phyloP scores from a whole-genome alignment of 1,140 invertebrate genomes.

The Asobara japonica region DNA sequence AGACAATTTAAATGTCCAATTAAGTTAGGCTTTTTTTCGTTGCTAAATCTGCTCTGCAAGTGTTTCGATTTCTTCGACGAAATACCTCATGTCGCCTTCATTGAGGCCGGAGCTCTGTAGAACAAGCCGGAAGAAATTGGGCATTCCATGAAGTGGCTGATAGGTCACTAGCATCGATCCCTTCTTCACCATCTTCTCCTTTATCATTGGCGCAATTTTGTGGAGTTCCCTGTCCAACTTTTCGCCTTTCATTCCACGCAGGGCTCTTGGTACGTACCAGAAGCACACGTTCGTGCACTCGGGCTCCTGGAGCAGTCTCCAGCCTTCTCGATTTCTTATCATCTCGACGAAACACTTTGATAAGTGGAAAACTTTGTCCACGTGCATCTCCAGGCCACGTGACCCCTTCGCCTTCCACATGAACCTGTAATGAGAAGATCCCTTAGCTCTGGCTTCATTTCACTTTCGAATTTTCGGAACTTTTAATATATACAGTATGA shows the following conservation, averaged over 20 bases:
- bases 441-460: too few species aligned
- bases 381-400: conserved; percentile 79
- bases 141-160: conserved; percentile 81
- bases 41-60: conserved; percentile 76
- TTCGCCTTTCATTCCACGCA: conserved; percentile 67
- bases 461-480: too few species aligned
- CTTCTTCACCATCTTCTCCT: conserved; percentile 93
- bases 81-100: conserved; percentile 83
- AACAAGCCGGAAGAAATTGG: conserved; percentile 95
- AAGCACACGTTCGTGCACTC: conserved; percentile 96
- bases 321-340: conserved; percentile 76
- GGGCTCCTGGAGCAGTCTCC: conserved; percentile 81
- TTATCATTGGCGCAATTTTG: conserved; percentile 89
- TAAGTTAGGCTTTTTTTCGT: too few species aligned
- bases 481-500: too few species aligned
- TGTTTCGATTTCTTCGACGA: conserved; percentile 86
- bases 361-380: conserved; percentile 82
- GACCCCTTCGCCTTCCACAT: conserved; percentile 98
- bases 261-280: conserved; percentile 89
- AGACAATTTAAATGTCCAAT: too few species aligned
- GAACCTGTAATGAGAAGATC: too few species aligned
- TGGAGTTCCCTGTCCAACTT: conserved; percentile 78
- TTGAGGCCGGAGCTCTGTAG: conserved; percentile 88
- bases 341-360: conserved; percentile 76
- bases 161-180: conserved; percentile 97